Base-by-base conservation (phyloP, 2,113 vertebrate species). In the Quiscalus mexicanus region DNA sequence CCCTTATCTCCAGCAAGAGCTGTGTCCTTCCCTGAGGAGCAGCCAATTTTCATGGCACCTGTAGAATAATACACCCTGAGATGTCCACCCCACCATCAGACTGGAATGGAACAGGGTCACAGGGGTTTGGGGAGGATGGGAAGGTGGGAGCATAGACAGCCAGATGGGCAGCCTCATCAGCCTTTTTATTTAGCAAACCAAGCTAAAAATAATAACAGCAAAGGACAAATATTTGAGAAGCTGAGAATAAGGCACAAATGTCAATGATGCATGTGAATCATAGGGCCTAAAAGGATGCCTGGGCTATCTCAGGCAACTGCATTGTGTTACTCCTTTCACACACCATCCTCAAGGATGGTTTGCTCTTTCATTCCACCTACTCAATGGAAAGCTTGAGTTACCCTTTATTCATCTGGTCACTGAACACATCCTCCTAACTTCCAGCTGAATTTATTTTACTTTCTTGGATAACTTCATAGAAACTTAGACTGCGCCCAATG, bases 171-270 rank as follows among this genome's bases (percentile, higher is more conserved):
- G 53, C 45, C 42, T 69, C 86, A 81, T 86, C 86, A 84, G 39
- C 71, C 75, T 88, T 67, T 35, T 80, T 80, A 47, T 94, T 77
- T 39, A 90, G 50, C 42, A 90, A 84, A 83, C 6, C 8, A 80
- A 86, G 47, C 75, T 94, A 90, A 93, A 94, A 97, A 90, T 86
- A 93, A 28, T 56, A 77, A 76, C 50, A 65, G 58, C 55, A 69
- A 74, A 42, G 91, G 79, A 83, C 8, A 91, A 83, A 93, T 39
- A 2, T 59, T 77, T 76, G 78, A 87, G 58, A 85, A 86, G 55
- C 82, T 93, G 81, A 94, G 83, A 93, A 73, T 69, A 90, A 87
- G 67, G 59, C 78, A 80, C 71, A 93, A 95, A 95, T 90, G 80
- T 80, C 93, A 79, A 65, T 35, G 39, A 19, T 53, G 20, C 20